phyloP scores from a whole-genome alignment of 1,140 invertebrate genomes.

The Nephila pilipes region DNA sequence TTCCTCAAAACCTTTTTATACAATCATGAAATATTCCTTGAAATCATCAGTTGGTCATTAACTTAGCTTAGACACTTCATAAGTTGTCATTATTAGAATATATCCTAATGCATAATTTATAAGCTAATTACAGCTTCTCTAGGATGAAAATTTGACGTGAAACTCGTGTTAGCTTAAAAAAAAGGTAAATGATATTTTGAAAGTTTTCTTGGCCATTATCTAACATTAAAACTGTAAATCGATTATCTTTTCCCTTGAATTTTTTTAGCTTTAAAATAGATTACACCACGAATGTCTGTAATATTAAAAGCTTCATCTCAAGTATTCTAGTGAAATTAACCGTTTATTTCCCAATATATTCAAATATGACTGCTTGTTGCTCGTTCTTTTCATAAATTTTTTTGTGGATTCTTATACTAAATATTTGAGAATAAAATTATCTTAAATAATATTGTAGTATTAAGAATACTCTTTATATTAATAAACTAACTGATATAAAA shows the following conservation, averaged over 20 bases:
- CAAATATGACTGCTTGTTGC: no score
- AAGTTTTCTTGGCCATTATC: neutral
- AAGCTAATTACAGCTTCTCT: neutral
- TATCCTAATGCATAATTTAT: constrained; percentile 8
- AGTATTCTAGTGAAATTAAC: no score
- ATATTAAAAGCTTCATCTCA: no score
- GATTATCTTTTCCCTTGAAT: neutral
- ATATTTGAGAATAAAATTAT: no score
- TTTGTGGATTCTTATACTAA: no score
- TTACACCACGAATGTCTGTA: no score
- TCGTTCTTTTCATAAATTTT: no score
- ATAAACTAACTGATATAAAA: no score
- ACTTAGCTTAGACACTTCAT: neutral
- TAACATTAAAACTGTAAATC: neutral
- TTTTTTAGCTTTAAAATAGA: neutral
- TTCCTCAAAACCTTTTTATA: no score
- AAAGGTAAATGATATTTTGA: neutral
- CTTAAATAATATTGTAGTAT: no score
- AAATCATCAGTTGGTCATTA: constrained; percentile 1
- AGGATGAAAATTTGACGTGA: neutral
- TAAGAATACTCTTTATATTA: no score
- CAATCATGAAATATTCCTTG: neutral
- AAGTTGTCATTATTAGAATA: neutral
- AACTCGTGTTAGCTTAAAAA: neutral
- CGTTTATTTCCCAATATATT: no score